Percentiles rank a stretch among this genome's conserved stretches.
These are phyloP conservation scores for Alosa sapidissima DNA, from an alignment of 2,797 vertebrate species.

Conservation along the genomic window DNA sequence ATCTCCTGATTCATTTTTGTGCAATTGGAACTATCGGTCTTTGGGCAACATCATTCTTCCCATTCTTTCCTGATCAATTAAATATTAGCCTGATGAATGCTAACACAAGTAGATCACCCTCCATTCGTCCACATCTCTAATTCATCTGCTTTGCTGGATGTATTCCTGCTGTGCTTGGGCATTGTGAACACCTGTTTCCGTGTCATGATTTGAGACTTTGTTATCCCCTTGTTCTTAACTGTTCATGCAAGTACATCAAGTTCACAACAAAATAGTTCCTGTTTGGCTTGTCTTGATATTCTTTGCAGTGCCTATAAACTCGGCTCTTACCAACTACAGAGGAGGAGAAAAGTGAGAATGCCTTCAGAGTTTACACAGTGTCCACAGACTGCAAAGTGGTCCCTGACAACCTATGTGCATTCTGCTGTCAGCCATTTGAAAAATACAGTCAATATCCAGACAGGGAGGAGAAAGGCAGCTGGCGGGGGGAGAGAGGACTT, in stretches of 20 bases:
- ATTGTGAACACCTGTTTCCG: background rate
- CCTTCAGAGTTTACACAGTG: background rate
- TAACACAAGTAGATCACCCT: background rate
- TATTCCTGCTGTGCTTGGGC: background rate
- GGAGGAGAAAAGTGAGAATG: background rate
- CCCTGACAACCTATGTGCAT: background rate
- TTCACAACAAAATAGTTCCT: too few relatives aligned
- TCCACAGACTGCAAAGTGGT: slow-evolving; percentile 8
- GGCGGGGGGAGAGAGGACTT: background rate
- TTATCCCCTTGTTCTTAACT: too few relatives aligned
- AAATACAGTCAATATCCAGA: background rate
- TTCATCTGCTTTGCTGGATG: slow-evolving; percentile 18
- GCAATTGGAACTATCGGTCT: background rate
- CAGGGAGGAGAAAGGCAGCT: background rate
- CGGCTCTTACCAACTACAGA: background rate
- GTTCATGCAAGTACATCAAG: too few relatives aligned
- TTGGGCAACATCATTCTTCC: slow-evolving; percentile 31
- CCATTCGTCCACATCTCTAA: slow-evolving; percentile 40
- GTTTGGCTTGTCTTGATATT: too few relatives aligned
- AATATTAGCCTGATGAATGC: slow-evolving; percentile 38
- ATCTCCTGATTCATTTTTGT: background rate
- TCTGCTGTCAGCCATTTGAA: background rate
- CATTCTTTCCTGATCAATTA: slow-evolving; percentile 47
- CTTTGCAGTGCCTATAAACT: background rate
- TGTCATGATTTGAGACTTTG: too few relatives aligned